Base-by-base conservation (phyloP, 2,888 invertebrate species). In the Hanleya hanleyi region DNA sequence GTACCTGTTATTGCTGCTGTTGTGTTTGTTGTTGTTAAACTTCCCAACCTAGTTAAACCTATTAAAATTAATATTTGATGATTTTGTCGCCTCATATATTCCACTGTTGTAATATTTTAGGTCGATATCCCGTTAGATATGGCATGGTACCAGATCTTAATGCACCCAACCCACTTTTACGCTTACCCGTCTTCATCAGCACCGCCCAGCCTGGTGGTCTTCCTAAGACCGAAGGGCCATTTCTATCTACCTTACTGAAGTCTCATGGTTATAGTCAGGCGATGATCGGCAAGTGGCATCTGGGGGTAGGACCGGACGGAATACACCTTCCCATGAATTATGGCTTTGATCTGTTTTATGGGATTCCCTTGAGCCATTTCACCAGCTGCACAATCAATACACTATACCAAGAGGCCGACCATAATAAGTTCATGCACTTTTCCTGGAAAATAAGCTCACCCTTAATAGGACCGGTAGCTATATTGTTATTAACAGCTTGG, bases 311-410 rank as follows among this genome's bases (percentile, higher is more conserved):
- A 7, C 67, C 61, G 29, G 49, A 47, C 32, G 26, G 36, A 7
- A 33, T 64, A 35, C 22, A 69, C 1, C 37, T 76, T 7, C 76
- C 76, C 47, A 69, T 67, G 22, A 26, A 36, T n/a, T 65, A 18
- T 37, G 76, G 76, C 9, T 76, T 76, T 66, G 51, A 49, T 12
- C 69, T 67, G 33, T 76, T 76, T 68, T 76, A 69, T 67, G 76
- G 76, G 0, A 76, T 67, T 32, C 51, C 69, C 9, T 61, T 47
- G 32, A 50, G 67, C 2, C 74, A 76, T 29, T 61, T 62, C 50
- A 35, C 73, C 15, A 49, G 66, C n/a, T 76, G 76, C 37, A 57
- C 62, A 29, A 70, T 57, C 26, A 57, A 74, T 29, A 22, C 15
- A n/a, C 35, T 50, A 26, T 64, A 71, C 37, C 33, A 32, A 33